Evolutionary conservation across 2,113 vertebrate species (phyloP).

Genomic region (Polypterus senegalus): DNA sequence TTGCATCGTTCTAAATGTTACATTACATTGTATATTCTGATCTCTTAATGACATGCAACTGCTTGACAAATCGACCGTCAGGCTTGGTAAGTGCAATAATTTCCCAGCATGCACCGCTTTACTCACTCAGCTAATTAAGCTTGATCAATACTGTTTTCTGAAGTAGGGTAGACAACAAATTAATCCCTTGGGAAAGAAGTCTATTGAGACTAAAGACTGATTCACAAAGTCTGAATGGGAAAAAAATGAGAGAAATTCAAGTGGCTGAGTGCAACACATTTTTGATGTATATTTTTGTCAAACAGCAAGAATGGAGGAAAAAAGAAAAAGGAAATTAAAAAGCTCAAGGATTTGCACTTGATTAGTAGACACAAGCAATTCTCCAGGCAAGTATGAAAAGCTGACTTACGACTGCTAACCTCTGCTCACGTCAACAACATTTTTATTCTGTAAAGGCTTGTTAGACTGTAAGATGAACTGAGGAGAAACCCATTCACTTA

Average conservation of each 20-base stretch:
- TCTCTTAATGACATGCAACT: no score
- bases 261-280: conserved; percentile 43
- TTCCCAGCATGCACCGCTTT: conserved; percentile 53
- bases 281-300: conserved; percentile 23
- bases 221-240: conserved; percentile 31
- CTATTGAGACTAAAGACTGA: conserved; percentile 20
- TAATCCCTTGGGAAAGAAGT: conserved; percentile 37
- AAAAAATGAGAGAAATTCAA: conserved; percentile 19
- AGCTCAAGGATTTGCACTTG: no score
- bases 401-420: no score
- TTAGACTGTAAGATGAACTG: no score
- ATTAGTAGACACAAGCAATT: no score
- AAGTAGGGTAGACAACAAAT: conserved; percentile 41
- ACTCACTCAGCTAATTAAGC: conserved; percentile 28
- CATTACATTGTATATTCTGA: no score
- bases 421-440: no score
- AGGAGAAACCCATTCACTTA: no score
- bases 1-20: no score
- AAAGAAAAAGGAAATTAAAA: no score
- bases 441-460: no score
- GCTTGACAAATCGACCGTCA: conserved; percentile 26
- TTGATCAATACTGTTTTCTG: conserved; percentile 43
- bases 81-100: conserved; percentile 13
- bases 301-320: neutral
- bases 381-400: no score